Percentiles rank a stretch among this genome's conserved stretches.
phyloP scores from a whole-genome alignment of 2,797 vertebrate genomes.

The Sebastiscus tertius region DNA sequence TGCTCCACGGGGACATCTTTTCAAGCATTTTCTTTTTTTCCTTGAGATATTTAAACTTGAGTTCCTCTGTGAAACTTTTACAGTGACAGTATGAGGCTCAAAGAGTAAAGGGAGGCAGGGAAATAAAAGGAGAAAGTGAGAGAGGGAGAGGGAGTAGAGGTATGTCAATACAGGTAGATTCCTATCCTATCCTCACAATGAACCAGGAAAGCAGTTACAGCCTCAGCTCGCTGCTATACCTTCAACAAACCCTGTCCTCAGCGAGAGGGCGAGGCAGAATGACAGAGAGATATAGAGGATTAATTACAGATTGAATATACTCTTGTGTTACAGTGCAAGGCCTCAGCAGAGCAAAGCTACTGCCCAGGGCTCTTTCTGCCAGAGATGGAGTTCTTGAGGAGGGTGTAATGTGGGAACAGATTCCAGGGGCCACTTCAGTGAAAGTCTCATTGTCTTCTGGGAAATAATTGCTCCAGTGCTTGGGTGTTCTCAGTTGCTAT shows the following conservation, averaged over 20 bases:
- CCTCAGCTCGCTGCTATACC: slow-evolving; percentile 76
- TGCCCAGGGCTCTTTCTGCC: slow-evolving; percentile 78
- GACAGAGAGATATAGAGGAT: slow-evolving; percentile 80
- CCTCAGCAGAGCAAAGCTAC: slow-evolving; percentile 79
- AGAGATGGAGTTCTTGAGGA: slow-evolving; percentile 38
- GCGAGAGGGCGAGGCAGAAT: slow-evolving; percentile 68
- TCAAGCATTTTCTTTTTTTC: background rate
- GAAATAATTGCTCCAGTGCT: slow-evolving; percentile 33
- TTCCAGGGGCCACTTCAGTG: slow-evolving; percentile 39
- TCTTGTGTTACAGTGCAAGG: slow-evolving; percentile 82
- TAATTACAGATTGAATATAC: slow-evolving; percentile 80
- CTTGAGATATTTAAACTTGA: background rate
- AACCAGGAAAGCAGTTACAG: slow-evolving; percentile 84
- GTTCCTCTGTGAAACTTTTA: slow-evolving; percentile 21
- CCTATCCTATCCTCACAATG: slow-evolving; percentile 88
- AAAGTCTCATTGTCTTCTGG: slow-evolving; percentile 59
- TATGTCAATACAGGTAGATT: slow-evolving; percentile 78
- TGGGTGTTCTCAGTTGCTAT: slow-evolving; percentile 38
- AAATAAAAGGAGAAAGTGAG: slow-evolving; percentile 17
- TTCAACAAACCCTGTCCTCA: slow-evolving; percentile 69
- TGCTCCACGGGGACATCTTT: background rate
- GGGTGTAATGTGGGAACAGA: slow-evolving; percentile 56
- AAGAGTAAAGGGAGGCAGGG: slow-evolving; percentile 15
- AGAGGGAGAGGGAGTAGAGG: slow-evolving; percentile 48
- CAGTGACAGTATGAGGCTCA: slow-evolving; percentile 11